Conservation (phyloP, 2,113 vertebrate genomes). For the Panurus biarmicus region DNA sequence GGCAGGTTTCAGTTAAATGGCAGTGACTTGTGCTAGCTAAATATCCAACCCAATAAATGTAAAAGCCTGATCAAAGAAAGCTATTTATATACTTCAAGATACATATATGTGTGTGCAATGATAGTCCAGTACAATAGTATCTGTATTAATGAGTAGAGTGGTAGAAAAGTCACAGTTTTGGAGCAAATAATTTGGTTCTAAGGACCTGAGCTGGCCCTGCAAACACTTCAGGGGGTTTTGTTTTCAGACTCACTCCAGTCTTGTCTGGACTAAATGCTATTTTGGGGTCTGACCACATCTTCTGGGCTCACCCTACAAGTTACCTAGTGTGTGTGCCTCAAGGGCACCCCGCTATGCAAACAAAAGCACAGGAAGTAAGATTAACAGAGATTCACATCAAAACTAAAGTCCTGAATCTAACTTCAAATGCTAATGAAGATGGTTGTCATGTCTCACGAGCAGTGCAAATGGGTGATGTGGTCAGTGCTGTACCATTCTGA, state of each 20-base stretch:
- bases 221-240: background rate
- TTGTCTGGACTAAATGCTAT: background rate
- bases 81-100: background rate
- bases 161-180: background rate
- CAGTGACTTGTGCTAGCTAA: background rate
- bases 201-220: background rate
- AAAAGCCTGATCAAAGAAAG: background rate
- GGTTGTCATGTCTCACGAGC: background rate
- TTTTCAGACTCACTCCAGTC: background rate
- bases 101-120: background rate
- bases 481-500: background rate
- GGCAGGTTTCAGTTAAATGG: background rate
- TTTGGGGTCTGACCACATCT: background rate
- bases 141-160: background rate
- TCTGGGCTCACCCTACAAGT: background rate
- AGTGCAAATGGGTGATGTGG: background rate
- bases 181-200: background rate
- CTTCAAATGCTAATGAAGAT: background rate
- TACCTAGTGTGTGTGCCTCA: background rate
- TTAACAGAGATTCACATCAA: background rate
- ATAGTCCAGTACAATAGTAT: background rate
- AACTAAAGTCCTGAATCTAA: background rate
- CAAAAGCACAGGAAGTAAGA: background rate
- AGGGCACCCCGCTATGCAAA: background rate
- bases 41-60: background rate